phyloP scores from a whole-genome alignment of 2,888 invertebrate genomes.

The Drosophila prostipennis region DNA sequence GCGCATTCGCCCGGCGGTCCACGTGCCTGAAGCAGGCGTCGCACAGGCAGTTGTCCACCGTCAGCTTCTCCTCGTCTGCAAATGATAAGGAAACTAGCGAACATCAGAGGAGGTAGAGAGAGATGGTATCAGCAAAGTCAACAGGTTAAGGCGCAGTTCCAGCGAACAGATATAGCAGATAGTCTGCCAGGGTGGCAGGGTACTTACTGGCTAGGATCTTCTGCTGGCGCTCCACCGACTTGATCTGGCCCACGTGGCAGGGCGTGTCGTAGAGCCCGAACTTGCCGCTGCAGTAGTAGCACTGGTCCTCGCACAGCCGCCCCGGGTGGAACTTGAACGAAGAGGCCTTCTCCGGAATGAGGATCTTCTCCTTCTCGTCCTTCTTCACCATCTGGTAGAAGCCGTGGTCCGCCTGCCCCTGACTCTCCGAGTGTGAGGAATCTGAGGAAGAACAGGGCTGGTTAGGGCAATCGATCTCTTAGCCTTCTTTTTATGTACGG shows the following conservation, averaged over 20 bases:
- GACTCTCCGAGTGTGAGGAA: slow-evolving; percentile 81
- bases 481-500: not conserved
- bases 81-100: slow-evolving; percentile 14
- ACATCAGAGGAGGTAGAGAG: not conserved
- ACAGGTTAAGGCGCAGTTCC: not conserved
- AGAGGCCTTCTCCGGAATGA: slow-evolving; percentile 94
- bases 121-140: slow-evolving; percentile 2
- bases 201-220: slow-evolving; percentile 90
- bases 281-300: slow-evolving; percentile 94
- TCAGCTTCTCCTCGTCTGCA: slow-evolving; percentile 91
- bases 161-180: not conserved
- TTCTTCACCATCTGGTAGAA: slow-evolving; percentile 80
- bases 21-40: slow-evolving; percentile 95
- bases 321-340: slow-evolving; percentile 94
- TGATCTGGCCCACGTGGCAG: slow-evolving; percentile 94
- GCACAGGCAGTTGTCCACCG: slow-evolving; percentile 93
- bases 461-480: not conserved
- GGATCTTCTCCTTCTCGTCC: slow-evolving; percentile 85
- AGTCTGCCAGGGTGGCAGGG: no score
- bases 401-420: slow-evolving; percentile 63
- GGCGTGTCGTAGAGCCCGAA: slow-evolving; percentile 94
- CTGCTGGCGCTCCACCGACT: slow-evolving; percentile 91
- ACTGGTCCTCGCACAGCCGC: slow-evolving; percentile 92
- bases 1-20: slow-evolving; percentile 91
- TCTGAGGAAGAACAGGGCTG: slow-evolving; percentile 47